Percentiles rank a stretch among this genome's conserved stretches.
Evolutionary conservation across 1,140 invertebrate genomes (phyloP).

Genomic region (Heliconius eleuchia): DNA sequence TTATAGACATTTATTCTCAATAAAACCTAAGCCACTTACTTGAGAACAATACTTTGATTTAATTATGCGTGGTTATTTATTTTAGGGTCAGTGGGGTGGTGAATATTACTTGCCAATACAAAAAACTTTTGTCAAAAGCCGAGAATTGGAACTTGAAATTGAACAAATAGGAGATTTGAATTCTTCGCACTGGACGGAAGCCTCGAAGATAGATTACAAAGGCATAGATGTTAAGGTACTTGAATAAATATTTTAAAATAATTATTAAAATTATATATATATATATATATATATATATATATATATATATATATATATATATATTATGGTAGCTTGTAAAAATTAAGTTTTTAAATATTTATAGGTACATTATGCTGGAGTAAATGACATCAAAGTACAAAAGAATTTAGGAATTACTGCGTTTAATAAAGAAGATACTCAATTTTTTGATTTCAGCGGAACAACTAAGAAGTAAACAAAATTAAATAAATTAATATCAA

Average conservation of each 20-base stretch:
- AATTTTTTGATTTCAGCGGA: slow-evolving; percentile 52
- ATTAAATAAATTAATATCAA: no score
- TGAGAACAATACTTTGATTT: no score
- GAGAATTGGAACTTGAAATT: slow-evolving; percentile 36
- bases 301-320: no score
- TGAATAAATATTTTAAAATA: not conserved
- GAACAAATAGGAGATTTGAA: slow-evolving; percentile 39
- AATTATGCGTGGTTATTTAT: not conserved
- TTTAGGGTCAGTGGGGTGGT: slow-evolving; percentile 41
- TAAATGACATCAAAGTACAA: slow-evolving; percentile 35
- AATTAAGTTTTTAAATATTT: not conserved
- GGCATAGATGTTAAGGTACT: slow-evolving; percentile 50
- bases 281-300: no score
- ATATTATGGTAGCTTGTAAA: no score
- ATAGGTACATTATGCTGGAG: slow-evolving; percentile 44
- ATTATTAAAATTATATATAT: no score
- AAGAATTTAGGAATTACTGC: slow-evolving; percentile 24
- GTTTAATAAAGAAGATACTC: slow-evolving; percentile 20
- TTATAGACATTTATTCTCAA: no score
- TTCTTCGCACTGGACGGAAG: slow-evolving; percentile 48
- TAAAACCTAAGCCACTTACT: no score
- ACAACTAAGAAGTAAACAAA: slow-evolving; percentile 42
- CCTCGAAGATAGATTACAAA: not conserved
- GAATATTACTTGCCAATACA: slow-evolving; percentile 46
- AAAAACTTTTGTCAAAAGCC: slow-evolving; percentile 5